Conservation (phyloP, 2,888 invertebrate genomes). For the Exocentrus adspersus region DNA sequence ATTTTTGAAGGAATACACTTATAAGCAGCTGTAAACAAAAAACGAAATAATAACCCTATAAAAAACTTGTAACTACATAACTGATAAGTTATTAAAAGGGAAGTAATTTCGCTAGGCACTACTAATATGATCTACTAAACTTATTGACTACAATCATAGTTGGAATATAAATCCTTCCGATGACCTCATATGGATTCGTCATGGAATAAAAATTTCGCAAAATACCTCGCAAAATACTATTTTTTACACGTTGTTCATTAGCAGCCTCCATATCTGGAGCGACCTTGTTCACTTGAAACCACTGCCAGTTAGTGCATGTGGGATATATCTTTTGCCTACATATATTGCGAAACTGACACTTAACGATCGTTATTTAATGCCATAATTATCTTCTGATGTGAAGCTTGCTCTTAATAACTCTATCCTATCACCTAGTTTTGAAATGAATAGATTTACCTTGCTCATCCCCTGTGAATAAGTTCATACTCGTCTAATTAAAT, state of each 20-base stretch:
- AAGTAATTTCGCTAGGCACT: too few species aligned
- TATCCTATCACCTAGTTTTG: too few species aligned
- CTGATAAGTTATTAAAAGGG: too few species aligned
- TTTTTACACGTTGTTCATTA: conserved; percentile 5
- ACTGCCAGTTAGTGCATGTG: conserved; percentile 16
- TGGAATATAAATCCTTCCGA: neutral
- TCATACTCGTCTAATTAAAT: too few species aligned
- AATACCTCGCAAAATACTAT: neutral
- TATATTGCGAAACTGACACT: conserved; percentile 14
- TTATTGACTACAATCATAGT: too few species aligned
- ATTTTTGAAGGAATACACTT: too few species aligned
- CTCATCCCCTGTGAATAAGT: too few species aligned
- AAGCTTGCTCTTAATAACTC: neutral
- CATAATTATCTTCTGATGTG: neutral
- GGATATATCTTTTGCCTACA: conserved; percentile 19
- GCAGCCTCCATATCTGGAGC: conserved; percentile 14
- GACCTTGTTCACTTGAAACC: conserved; percentile 11
- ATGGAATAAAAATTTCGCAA: conserved; percentile 2
- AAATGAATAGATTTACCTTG: too few species aligned
- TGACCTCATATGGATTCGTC: conserved; percentile 15
- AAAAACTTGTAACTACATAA: too few species aligned
- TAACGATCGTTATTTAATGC: conserved; percentile 8
- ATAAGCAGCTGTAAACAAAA: too few species aligned
- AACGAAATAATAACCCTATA: too few species aligned
- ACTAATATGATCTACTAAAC: too few species aligned